Percentiles rank a stretch among this genome's conserved stretches.
Evolutionary conservation across 2,888 invertebrate species (phyloP).

Genomic region (Drosophila kuntzei): DNA sequence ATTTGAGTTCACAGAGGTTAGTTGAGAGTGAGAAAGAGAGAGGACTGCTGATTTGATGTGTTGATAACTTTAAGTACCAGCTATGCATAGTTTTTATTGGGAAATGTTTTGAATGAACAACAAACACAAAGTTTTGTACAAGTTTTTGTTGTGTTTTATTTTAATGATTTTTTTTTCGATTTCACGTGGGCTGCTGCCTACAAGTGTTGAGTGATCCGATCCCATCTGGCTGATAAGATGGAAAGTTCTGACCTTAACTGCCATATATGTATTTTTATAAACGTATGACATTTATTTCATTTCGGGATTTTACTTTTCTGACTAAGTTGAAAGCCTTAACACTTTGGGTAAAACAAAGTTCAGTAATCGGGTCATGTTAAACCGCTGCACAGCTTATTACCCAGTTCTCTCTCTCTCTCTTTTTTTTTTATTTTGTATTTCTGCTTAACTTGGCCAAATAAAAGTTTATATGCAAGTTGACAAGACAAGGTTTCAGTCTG

Average conservation of each 20-base stretch:
- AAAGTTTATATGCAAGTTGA: conserved; percentile 61
- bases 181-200: conserved; percentile 41
- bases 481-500: conserved; percentile 51
- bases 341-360: conserved; percentile 24
- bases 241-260: conserved; percentile 27
- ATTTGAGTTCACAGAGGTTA: conserved; percentile 45
- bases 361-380: conserved; percentile 61
- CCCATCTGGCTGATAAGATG: conserved; percentile 49
- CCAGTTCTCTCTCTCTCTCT: conserved; percentile 24
- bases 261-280: conserved; percentile 26
- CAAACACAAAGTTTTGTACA: conserved; percentile 3
- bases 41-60: conserved; percentile 34
- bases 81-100: conserved; percentile 36
- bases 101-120: conserved; percentile 27
- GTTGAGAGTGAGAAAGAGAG: conserved; percentile 13
- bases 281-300: conserved; percentile 39
- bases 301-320: conserved; percentile 10
- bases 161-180: conserved; percentile 19
- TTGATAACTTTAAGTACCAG: conserved; percentile 51
- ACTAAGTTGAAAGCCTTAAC: conserved; percentile 9
- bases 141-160: conserved; percentile 20
- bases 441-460: conserved; percentile 45
- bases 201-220: conserved; percentile 54
- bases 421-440: conserved; percentile 3
- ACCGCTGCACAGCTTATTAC: conserved; percentile 43